phyloP scores from a whole-genome alignment of 2,888 invertebrate species.

The Volucella zonaria region DNA sequence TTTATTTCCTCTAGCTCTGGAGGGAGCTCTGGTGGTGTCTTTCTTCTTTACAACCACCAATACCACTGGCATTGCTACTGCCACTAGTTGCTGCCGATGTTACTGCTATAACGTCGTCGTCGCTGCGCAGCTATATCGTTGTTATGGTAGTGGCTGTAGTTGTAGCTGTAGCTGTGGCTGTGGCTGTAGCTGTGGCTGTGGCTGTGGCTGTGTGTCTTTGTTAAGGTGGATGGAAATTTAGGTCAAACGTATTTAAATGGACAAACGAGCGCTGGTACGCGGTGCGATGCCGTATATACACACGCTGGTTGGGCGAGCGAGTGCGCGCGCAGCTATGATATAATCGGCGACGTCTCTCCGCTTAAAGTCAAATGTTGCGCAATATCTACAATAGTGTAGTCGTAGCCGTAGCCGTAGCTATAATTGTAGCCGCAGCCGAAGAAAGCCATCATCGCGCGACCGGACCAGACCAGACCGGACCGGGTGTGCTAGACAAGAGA shows the following conservation, averaged over 20 bases:
- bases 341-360: slow-evolving; percentile 74
- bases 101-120: slow-evolving; percentile 2
- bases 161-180: slow-evolving; percentile 45
- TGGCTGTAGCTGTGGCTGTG: slow-evolving; percentile 20
- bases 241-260: slow-evolving; percentile 78
- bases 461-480: not conserved
- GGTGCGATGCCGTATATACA: slow-evolving; percentile 68
- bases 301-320: slow-evolving; percentile 25
- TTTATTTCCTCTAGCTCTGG: slow-evolving; percentile 10
- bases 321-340: slow-evolving; percentile 68
- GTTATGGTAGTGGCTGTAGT: slow-evolving; percentile 34
- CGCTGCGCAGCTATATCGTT: not conserved
- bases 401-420: slow-evolving; percentile 38
- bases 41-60: not conserved
- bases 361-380: slow-evolving; percentile 74
- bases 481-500: slow-evolving; percentile 65
- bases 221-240: slow-evolving; percentile 77
- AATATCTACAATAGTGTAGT: slow-evolving; percentile 71
- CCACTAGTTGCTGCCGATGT: not conserved
- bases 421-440: slow-evolving; percentile 34
- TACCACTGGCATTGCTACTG: slow-evolving; percentile 10
- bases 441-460: slow-evolving; percentile 45
- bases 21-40: too few species aligned
- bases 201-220: slow-evolving; percentile 59
- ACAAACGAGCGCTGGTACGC: slow-evolving; percentile 75